phyloP scores from a whole-genome alignment of 2,888 invertebrate genomes.

The Drosophila nr. fundita region DNA sequence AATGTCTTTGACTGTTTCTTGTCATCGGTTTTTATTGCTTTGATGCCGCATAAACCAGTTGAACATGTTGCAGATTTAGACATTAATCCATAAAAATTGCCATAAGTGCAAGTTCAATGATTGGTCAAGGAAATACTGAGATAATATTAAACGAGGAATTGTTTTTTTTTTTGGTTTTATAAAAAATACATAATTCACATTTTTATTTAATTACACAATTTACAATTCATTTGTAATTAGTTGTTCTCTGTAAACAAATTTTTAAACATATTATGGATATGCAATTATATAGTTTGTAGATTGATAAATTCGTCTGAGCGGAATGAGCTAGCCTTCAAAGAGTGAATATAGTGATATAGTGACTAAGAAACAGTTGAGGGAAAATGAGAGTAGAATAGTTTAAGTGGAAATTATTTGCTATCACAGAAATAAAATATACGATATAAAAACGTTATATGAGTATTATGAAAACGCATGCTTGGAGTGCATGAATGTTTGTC shows the following conservation, averaged over 20 bases:
- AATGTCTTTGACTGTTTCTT: slow-evolving; percentile 49
- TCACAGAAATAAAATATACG: slow-evolving; percentile 77
- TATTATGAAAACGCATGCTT: slow-evolving; percentile 56
- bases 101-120: slow-evolving; percentile 70
- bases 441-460: slow-evolving; percentile 61
- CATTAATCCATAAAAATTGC: slow-evolving; percentile 41
- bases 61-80: slow-evolving; percentile 45
- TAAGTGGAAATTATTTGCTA: slow-evolving; percentile 71
- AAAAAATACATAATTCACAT: slow-evolving; percentile 79
- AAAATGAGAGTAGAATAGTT: slow-evolving; percentile 22
- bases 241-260: slow-evolving; percentile 66
- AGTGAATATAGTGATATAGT: slow-evolving; percentile 48
- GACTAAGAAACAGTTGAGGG: slow-evolving; percentile 54
- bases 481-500: slow-evolving; percentile 49
- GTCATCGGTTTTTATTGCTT: slow-evolving; percentile 49
- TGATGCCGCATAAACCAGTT: slow-evolving; percentile 64
- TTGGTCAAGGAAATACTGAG: slow-evolving; percentile 34
- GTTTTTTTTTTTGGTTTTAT: slow-evolving; percentile 66
- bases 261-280: slow-evolving; percentile 44
- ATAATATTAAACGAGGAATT: not conserved
- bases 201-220: slow-evolving; percentile 69
- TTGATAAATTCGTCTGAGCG: slow-evolving; percentile 72
- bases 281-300: slow-evolving; percentile 54
- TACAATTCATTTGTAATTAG: slow-evolving; percentile 54
- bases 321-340: slow-evolving; percentile 56